Evolutionary conservation across 2,888 invertebrate genomes (phyloP).

Genomic region (Agapostemon virescens): DNA sequence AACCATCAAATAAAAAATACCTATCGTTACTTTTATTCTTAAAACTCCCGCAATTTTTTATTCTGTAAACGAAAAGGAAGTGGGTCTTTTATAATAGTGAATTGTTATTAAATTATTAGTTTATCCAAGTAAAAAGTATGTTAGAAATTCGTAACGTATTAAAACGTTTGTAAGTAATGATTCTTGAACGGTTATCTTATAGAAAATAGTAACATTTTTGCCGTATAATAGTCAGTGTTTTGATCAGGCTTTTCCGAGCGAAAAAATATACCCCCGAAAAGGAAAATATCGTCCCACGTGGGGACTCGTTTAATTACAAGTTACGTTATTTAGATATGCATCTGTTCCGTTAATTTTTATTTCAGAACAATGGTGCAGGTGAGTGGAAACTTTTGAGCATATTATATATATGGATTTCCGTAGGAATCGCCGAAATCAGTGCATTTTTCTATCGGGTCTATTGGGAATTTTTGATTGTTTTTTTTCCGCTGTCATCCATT

Average conservation of each 20-base stretch:
- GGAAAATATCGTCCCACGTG: conserved; percentile 81
- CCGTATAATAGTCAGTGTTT: conserved; percentile 65
- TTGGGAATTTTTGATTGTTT: conserved; percentile 79
- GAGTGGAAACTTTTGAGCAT: conserved; percentile 71
- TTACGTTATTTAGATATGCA: conserved; percentile 80
- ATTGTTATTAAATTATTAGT: conserved; percentile 26
- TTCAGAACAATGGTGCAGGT: conserved; percentile 79
- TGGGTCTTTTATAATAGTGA: conserved; percentile 42
- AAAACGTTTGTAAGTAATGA: neutral
- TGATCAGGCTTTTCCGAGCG: conserved; percentile 79
- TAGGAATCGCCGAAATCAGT: conserved; percentile 48
- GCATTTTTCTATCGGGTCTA: conserved; percentile 73
- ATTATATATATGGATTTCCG: conserved; percentile 52
- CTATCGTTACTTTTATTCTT: conserved; percentile 28
- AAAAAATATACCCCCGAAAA: conserved; percentile 79
- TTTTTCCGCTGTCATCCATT: conserved; percentile 80
- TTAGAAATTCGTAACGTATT: conserved; percentile 29
- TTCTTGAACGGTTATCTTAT: neutral
- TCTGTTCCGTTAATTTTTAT: conserved; percentile 79
- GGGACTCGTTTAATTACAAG: conserved; percentile 79
- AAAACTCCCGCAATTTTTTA: conserved; percentile 65
- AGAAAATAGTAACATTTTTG: conserved; percentile 15
- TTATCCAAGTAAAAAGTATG: neutral
- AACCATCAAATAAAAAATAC: neutral
- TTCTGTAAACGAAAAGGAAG: conserved; percentile 57